Base-by-base conservation (phyloP, 2,113 vertebrate genomes). In the Ochotona princeps region DNA sequence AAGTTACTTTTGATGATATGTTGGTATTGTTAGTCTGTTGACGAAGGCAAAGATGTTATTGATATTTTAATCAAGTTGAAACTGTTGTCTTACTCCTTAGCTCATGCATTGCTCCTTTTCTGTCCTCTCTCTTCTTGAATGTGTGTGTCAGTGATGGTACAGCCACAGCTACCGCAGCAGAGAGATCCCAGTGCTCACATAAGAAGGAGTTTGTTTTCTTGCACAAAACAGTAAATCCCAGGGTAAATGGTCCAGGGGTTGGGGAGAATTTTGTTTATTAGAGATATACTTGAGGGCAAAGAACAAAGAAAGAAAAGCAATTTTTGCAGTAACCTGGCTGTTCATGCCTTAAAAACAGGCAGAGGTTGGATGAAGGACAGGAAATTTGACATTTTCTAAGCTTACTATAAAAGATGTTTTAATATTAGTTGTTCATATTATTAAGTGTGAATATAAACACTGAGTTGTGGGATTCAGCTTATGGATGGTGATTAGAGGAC, bases 61-160 rank as follows among this genome's bases (percentile, higher is more conserved):
- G 30, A 54, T 38, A 63, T 23, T 5, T 66, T 3, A 65, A n/a
- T 49, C 25, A 65, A 66, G 7, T 57, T 7, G 65, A 67, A 51
- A 73, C 57, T 65, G 9, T 8, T 38, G 35, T 86, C n/a, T 67
- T 66, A 15, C 10, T 20, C 7, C 14, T 63, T 32, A 70, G 54
- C 17, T 57, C 17, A 15, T 57, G 12, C 54, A 57, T 57, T 57
- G 54, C 54, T 15, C 14, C 21, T 82, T 32, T 25, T n/a, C 7
- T 1, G 9, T 49, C 20, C 10, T 2, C 5, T 10, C 0, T 0
- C 21, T 61, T 30, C 5, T 28, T 65, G n/a, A 32, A 11, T 6
- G 35, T 23, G 28, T 61, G 3, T 44, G 25, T 47, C 51, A 49
- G 44, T 78, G 63, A 38, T 20, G 10, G n/a, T 61, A 2, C 10